A percentile compares a stretch with the other conserved stretches of the same genome.
These are phyloP conservation scores for Lysandra coridon DNA, from an alignment of 2,888 invertebrate species.

Conservation along the genomic window DNA sequence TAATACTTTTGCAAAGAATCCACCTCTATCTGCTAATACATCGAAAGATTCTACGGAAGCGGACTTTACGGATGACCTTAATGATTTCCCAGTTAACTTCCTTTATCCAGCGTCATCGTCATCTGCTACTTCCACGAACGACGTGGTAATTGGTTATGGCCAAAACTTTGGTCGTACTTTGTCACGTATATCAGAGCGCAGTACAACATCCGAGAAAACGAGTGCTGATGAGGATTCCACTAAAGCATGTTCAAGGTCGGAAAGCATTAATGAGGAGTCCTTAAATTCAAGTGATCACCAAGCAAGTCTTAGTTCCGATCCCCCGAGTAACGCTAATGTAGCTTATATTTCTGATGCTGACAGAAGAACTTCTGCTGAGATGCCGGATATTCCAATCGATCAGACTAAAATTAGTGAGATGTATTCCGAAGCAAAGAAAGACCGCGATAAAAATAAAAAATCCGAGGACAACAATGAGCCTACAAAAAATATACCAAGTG, in stretches of 20 bases:
- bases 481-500: conserved; percentile 55
- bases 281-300: conserved; percentile 91
- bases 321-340: conserved; percentile 86
- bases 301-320: conserved; percentile 91
- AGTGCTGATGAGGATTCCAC: conserved; percentile 93
- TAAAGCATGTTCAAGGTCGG: conserved; percentile 90
- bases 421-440: conserved; percentile 78
- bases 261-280: conserved; percentile 92
- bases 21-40: conserved; percentile 71
- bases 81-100: conserved; percentile 87
- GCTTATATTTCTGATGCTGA: conserved; percentile 90
- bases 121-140: conserved; percentile 80
- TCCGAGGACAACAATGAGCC: conserved; percentile 51
- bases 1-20: conserved; percentile 74
- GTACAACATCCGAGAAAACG: conserved; percentile 93
- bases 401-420: conserved; percentile 81
- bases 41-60: conserved; percentile 81
- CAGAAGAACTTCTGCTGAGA: conserved; percentile 90
- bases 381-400: conserved; percentile 92
- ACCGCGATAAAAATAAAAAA: conserved; percentile 61
- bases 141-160: conserved; percentile 86
- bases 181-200: conserved; percentile 92
- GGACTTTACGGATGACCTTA: conserved; percentile 87
- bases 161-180: conserved; percentile 89
- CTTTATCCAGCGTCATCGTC: conserved; percentile 85